Base-by-base conservation (phyloP, 1,140 invertebrate species). In the Homalodisca vitripennis region DNA sequence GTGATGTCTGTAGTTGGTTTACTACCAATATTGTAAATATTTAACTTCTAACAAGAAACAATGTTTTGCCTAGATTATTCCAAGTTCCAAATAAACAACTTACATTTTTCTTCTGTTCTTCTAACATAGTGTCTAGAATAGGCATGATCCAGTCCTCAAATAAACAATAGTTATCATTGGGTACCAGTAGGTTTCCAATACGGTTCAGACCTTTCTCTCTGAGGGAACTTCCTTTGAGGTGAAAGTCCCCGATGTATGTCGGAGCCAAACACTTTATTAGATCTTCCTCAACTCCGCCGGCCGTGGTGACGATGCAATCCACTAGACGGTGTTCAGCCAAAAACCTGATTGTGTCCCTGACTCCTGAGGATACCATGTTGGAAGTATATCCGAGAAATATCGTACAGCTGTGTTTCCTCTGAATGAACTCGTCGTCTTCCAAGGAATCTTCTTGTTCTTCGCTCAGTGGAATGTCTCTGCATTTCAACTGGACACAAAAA, bases 71-170 rank as follows among this genome's bases (percentile, higher is more conserved):
- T n/a, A n/a, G n/a, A n/a, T n/a, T n/a, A n/a, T n/a, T n/a, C n/a
- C n/a, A n/a, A n/a, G n/a, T n/a, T n/a, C n/a, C n/a, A 41, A 41
- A 41, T 41, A 10, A 17, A 41, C 27, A 70, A 72, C 20, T 70
- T 78, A 86, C 86, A 71, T 89, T 85, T 70, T 84, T 79, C 71
- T 90, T 87, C 78, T 99, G 98, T 78, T 99, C 95, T 60, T 86
- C 80, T 17, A 98, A 77, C 91, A 99, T 93, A 78, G 91, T 85
- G 78, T 99, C 92, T 22, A 99, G 83, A 74, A 95, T 87, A 0
- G 98, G 98, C 82, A 93, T 95, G 0, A 99, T 82, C 97, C 98
- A 99, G 78, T 98, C 92, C 83, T 99, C 97, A 84, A 99, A 99
- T 74, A 88, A 84, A 76, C 97, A 99, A 81, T 99, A 99, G 83